Percentiles rank a stretch among this genome's conserved stretches.
Conservation (phyloP, 2,888 invertebrate species). For the Actias luna region DNA sequence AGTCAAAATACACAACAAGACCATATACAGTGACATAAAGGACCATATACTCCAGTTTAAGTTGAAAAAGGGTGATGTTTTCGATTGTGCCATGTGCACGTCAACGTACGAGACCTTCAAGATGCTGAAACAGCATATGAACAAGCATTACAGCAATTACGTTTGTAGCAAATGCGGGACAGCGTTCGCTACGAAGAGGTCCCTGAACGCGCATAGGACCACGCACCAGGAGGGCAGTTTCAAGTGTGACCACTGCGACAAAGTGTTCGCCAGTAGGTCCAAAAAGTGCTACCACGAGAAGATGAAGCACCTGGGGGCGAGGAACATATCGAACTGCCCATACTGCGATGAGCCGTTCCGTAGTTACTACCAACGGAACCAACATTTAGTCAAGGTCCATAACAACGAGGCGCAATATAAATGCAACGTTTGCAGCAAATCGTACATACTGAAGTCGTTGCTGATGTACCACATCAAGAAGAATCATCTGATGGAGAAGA, state of each 20-base stretch:
- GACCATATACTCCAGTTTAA: slow-evolving; percentile 67
- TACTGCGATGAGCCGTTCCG: slow-evolving; percentile 63
- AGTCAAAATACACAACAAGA: slow-evolving; percentile 48
- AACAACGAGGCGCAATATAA: slow-evolving; percentile 68
- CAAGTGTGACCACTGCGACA: slow-evolving; percentile 68
- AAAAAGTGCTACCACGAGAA: slow-evolving; percentile 70
- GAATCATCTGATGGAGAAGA: slow-evolving; percentile 72
- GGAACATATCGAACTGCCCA: slow-evolving; percentile 66
- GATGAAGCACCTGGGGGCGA: slow-evolving; percentile 61
- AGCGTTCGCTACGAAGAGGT: slow-evolving; percentile 59
- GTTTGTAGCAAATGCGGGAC: slow-evolving; percentile 56
- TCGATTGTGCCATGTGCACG: slow-evolving; percentile 61
- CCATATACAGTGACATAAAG: slow-evolving; percentile 56
- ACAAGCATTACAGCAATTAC: slow-evolving; percentile 64
- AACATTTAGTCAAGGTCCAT: slow-evolving; percentile 67
- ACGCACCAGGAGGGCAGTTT: slow-evolving; percentile 64
- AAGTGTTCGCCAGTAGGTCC: slow-evolving; percentile 54
- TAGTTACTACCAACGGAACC: slow-evolving; percentile 68
- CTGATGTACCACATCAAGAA: slow-evolving; percentile 70
- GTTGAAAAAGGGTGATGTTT: slow-evolving; percentile 58
- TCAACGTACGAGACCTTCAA: slow-evolving; percentile 69
- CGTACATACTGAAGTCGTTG: slow-evolving; percentile 60
- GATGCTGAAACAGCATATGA: slow-evolving; percentile 73
- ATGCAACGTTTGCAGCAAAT: slow-evolving; percentile 64
- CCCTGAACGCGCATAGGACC: slow-evolving; percentile 51